These are phyloP conservation scores for Simalia tracyae DNA, from an alignment of 2,797 vertebrate species.

Conservation along the genomic window DNA sequence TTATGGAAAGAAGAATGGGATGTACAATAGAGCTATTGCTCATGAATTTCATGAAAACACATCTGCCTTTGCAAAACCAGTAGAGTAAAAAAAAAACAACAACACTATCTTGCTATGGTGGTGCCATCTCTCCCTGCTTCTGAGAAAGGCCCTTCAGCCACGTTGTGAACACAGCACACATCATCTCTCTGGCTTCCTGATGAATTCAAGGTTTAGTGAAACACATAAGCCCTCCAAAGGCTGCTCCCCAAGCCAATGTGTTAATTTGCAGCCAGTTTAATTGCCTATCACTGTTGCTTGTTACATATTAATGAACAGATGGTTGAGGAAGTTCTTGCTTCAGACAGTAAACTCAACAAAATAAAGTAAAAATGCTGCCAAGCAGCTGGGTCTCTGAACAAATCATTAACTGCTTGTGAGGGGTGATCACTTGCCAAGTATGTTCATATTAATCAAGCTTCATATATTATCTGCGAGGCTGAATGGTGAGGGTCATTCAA, in stretches of 20 bases:
- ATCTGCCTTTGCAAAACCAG: background rate
- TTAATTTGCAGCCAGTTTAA: constrained; percentile 43
- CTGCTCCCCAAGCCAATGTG: constrained; percentile 31
- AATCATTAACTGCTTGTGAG: constrained; percentile 35
- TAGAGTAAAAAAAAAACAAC: no score
- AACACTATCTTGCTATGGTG: background rate
- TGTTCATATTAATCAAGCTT: constrained; percentile 43
- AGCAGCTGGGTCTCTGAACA: constrained; percentile 37
- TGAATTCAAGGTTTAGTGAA: constrained; percentile 37
- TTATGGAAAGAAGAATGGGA: background rate
- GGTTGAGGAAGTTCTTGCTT: constrained; percentile 19
- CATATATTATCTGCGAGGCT: constrained; percentile 19
- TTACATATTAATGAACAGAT: constrained; percentile 50
- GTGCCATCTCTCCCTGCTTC: background rate
- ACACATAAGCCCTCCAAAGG: constrained; percentile 30
- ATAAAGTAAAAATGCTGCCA: background rate
- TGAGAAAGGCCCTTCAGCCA: background rate
- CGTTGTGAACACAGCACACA: background rate
- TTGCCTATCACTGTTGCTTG: constrained; percentile 37
- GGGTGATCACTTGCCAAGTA: constrained; percentile 27
- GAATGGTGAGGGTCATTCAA: background rate
- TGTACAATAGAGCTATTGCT: background rate
- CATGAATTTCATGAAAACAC: background rate
- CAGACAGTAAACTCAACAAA: constrained; percentile 15
- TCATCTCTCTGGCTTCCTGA: background rate